Conservation (phyloP, 2,797 vertebrate species). For the Pipistrellus nathusii region DNA sequence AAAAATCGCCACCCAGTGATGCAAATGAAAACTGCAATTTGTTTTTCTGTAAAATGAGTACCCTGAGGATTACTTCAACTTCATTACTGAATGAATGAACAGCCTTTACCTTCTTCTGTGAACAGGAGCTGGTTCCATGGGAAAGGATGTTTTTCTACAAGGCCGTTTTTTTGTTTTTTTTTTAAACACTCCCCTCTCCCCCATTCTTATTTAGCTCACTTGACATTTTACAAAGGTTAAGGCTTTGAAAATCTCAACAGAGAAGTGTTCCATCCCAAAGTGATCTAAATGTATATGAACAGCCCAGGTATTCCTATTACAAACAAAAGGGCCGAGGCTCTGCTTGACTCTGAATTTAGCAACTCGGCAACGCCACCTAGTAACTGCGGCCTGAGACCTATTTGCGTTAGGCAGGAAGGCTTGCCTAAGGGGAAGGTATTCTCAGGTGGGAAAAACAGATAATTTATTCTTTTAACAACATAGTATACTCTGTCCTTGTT, state of each 20-base stretch:
- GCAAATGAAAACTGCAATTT: conserved; percentile 86
- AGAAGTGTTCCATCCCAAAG: conserved; percentile 20
- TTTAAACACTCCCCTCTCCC: too few species aligned
- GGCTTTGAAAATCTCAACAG: conserved; percentile 33
- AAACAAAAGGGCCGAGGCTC: background rate
- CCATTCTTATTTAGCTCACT: background rate
- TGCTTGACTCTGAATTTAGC: conserved; percentile 18
- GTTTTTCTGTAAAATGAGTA: conserved; percentile 88
- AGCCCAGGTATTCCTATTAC: conserved; percentile 23
- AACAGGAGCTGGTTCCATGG: conserved; percentile 78
- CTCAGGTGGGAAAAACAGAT: background rate
- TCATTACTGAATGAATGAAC: conserved; percentile 82
- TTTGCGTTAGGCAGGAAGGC: background rate
- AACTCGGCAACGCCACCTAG: background rate
- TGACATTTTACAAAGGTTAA: conserved; percentile 30
- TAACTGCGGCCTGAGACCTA: conserved; percentile 49
- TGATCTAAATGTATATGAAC: conserved; percentile 18
- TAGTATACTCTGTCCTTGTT: conserved; percentile 21
- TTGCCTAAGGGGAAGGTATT: background rate
- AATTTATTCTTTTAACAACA: conserved; percentile 12
- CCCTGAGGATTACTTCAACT: conserved; percentile 87
- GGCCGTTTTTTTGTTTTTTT: background rate
- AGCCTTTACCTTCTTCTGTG: conserved; percentile 83
- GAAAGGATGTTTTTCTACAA: conserved; percentile 74
- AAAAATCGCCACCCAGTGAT: conserved; percentile 88